phyloP scores from a whole-genome alignment of 1,140 invertebrate species.

The Heliconius hermathena region DNA sequence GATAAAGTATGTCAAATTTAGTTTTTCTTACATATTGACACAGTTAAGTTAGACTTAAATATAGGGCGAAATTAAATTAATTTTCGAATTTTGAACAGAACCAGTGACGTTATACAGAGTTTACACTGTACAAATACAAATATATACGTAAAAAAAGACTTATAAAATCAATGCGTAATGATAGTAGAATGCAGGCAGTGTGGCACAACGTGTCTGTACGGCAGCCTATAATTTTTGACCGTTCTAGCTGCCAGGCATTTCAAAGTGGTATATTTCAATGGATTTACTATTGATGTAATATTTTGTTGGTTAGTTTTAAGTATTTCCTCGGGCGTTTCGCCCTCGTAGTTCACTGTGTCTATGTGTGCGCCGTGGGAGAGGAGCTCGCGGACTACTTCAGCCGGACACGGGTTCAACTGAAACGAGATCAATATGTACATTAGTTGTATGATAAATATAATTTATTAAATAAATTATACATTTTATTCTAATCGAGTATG shows the following conservation, averaged over 20 bases:
- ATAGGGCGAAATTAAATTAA: no score
- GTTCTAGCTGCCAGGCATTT: slow-evolving; percentile 91
- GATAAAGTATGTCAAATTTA: no score
- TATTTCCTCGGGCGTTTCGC: slow-evolving; percentile 89
- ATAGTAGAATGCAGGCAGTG: slow-evolving; percentile 73
- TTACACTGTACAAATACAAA: neutral
- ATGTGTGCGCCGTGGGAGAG: slow-evolving; percentile 92
- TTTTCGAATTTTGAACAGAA: no score
- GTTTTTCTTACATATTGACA: no score
- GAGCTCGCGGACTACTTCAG: slow-evolving; percentile 86
- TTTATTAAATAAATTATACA: no score
- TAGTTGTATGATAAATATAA: no score
- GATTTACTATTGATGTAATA: slow-evolving; percentile 87
- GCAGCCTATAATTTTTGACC: slow-evolving; percentile 85
- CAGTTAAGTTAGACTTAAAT: no score
- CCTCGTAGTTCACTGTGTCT: slow-evolving; percentile 91
- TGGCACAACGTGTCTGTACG: slow-evolving; percentile 85
- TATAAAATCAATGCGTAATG: slow-evolving; percentile 65
- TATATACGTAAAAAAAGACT: neutral
- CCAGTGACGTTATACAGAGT: no score
- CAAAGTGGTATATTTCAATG: slow-evolving; percentile 89
- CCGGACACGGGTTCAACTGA: slow-evolving; percentile 83
- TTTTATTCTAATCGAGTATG: no score
- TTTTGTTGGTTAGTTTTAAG: slow-evolving; percentile 82
- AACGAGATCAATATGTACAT: neutral